Percentiles rank a stretch among this genome's conserved stretches.
These are phyloP conservation scores for Chaetodon trifascialis DNA, from an alignment of 2,113 vertebrate genomes.

Conservation along the genomic window DNA sequence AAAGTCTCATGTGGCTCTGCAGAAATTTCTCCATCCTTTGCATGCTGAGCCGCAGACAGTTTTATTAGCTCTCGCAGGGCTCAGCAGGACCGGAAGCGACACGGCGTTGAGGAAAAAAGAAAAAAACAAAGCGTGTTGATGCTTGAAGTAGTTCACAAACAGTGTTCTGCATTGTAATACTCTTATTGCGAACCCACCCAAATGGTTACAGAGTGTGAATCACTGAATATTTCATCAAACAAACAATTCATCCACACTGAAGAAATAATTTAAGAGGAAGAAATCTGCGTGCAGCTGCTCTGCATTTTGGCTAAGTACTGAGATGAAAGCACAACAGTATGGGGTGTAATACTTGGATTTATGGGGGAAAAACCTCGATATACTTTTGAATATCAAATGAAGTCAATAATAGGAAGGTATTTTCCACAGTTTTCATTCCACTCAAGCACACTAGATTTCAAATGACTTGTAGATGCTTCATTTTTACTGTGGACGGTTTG, in stretches of 20 bases:
- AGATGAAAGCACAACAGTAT: background rate
- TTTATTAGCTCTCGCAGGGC: slow-evolving; percentile 55
- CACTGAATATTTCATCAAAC: slow-evolving; percentile 64
- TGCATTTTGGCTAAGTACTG: background rate
- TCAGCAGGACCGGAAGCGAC: slow-evolving; percentile 32
- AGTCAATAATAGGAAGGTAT: background rate
- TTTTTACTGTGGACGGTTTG: too few species aligned
- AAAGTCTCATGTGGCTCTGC: slow-evolving; percentile 52
- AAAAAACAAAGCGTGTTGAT: background rate
- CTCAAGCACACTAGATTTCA: background rate
- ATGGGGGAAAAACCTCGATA: background rate
- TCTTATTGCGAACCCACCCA: slow-evolving; percentile 12
- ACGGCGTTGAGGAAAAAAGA: background rate
- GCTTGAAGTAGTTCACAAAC: slow-evolving; percentile 30
- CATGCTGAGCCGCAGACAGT: slow-evolving; percentile 36
- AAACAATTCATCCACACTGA: slow-evolving; percentile 44
- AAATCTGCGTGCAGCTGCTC: slow-evolving; percentile 20
- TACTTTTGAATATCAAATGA: background rate
- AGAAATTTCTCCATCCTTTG: slow-evolving; percentile 48
- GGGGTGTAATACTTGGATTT: background rate
- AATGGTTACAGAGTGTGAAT: slow-evolving; percentile 45
- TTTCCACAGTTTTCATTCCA: background rate
- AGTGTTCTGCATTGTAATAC: slow-evolving; percentile 8
- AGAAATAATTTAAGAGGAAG: slow-evolving; percentile 58
- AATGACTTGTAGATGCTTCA: background rate